Evolutionary conservation across 2,888 invertebrate species (phyloP), one percentile per base, ranked within the genome.

Genomic region (Nomada hirtipes): DNA sequence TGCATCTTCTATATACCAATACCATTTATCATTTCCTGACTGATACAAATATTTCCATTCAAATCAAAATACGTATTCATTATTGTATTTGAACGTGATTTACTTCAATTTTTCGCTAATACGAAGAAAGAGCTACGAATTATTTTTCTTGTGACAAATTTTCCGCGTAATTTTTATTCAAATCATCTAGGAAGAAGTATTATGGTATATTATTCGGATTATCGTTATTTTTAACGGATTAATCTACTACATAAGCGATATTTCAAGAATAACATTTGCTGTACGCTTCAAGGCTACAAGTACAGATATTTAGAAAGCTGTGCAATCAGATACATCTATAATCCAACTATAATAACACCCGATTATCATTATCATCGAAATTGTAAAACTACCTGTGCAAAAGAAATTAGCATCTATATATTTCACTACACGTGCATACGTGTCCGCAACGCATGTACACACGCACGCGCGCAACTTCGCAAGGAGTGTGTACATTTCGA

Each of bases 291-390:
- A 90, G 89, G 91, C 84, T 82, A 74, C 81, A 79, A 80, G 75
- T 83, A 84, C 82, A 83, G 80, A 86, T 91, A 89, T 91, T 91
- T 90, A 88, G 67, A 89, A 91, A 91, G 90, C 91, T 90, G 90
- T 86, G 86, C 85, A 91, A 91, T 91, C 91, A 91, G 76, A 82
- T 80, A 85, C 82, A 79, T 69, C 81, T 82, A 65, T 79, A 84
- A 68, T 80, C 83, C 75, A 81, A 87, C 77, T 83, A 85, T 84
- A 87, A 87, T 83, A 84, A 84, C 69, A 55, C 74, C 64, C 47
- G 75, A 81, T 74, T 69, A 76, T 71, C 36, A 36, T 47, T 87
- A 85, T 86, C 70, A 61, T 61, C 63, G 36, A 86, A 76, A 75
- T 83, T 83, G 82, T 75, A 75, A 59, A 63, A 47, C 42, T 76